A percentile compares a stretch with the other conserved stretches of the same genome.
phyloP scores from a whole-genome alignment of 2,797 vertebrate genomes.

The Sebastes variabilis region DNA sequence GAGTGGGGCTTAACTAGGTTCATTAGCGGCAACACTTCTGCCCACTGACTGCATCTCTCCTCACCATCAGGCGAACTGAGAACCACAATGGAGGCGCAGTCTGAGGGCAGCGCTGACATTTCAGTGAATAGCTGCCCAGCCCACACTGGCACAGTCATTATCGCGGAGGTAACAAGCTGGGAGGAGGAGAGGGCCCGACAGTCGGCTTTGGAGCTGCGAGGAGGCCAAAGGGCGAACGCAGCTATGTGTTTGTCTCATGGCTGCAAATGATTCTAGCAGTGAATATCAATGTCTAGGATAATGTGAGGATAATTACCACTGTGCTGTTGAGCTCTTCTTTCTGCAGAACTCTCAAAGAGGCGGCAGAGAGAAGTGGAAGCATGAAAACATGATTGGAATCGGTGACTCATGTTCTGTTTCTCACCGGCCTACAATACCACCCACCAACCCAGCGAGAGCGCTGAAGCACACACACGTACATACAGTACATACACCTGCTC shows the following conservation, averaged over 20 bases:
- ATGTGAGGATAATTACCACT: slow-evolving; percentile 22
- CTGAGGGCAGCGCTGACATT: slow-evolving; percentile 40
- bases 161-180: slow-evolving; percentile 1
- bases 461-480: background rate
- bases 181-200: background rate
- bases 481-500: background rate
- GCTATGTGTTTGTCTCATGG: slow-evolving; percentile 31
- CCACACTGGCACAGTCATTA: slow-evolving; percentile 38
- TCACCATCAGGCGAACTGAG: slow-evolving; percentile 9
- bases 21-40: slow-evolving; percentile 17
- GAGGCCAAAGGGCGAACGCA: background rate
- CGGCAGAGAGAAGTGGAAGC: background rate
- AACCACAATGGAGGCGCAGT: slow-evolving; percentile 40
- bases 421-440: slow-evolving; percentile 47
- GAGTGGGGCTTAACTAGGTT: slow-evolving; percentile 26
- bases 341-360: slow-evolving; percentile 5
- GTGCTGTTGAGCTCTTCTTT: slow-evolving; percentile 1
- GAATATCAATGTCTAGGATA: slow-evolving; percentile 21
- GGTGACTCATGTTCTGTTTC: slow-evolving; percentile 60
- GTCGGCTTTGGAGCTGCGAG: background rate
- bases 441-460: slow-evolving; percentile 29
- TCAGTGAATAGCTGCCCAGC: slow-evolving; percentile 31
- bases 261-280: slow-evolving; percentile 4
- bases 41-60: slow-evolving; percentile 21
- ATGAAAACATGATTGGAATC: slow-evolving; percentile 37